phyloP scores from a whole-genome alignment of 2,113 vertebrate species.

The Amblyornis subalaris region DNA sequence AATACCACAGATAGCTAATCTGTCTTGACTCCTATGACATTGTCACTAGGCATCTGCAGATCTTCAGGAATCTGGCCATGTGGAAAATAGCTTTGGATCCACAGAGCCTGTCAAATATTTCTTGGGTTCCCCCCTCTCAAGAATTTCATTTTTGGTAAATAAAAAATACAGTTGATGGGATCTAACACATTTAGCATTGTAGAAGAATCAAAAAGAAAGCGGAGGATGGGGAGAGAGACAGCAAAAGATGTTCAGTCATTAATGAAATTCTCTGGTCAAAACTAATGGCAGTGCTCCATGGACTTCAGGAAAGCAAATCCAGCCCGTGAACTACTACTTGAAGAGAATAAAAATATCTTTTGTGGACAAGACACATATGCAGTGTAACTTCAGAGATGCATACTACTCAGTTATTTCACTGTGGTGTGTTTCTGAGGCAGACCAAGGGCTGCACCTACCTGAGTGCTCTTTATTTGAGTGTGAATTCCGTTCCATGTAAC shows the following conservation, averaged over 20 bases:
- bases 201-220: not conserved
- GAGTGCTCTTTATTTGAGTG: fast-evolving
- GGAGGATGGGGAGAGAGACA: not conserved
- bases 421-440: not conserved
- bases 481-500: not conserved
- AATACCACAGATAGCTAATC: not conserved
- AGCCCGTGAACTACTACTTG: not conserved
- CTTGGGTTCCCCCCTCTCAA: fast-evolving
- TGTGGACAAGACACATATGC: not conserved
- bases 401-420: not conserved
- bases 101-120: not conserved
- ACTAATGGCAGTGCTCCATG: not conserved
- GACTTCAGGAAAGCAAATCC: not conserved
- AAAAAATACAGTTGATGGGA: not conserved
- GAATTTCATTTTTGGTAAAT: not conserved
- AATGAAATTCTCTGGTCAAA: not conserved
- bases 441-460: not conserved
- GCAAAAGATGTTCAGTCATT: not conserved
- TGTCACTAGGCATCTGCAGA: not conserved
- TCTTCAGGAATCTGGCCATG: not conserved
- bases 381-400: not conserved
- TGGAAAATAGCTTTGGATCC: not conserved
- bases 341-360: not conserved
- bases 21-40: not conserved
- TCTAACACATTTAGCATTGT: not conserved